Evolutionary conservation across 2,888 invertebrate genomes (phyloP), one percentile per base, ranked within the genome.

Genomic region (Melikaiella ostensackeni): DNA sequence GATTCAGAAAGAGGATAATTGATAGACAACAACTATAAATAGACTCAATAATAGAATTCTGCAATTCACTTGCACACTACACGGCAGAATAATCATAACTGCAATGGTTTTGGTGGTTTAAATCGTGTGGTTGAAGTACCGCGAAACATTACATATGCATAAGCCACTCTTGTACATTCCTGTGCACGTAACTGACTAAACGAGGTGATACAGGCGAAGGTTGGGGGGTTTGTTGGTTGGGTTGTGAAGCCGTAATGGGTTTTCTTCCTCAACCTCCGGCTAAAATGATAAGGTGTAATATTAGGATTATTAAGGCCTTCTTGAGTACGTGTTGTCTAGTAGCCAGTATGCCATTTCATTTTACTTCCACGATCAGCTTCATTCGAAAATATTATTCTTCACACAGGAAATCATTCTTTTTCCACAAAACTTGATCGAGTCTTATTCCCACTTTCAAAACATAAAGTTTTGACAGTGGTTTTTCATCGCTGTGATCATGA

Each of bases 251-350:
- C 81, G 81, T 84, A 86, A 86, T 85, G 82, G 83, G 78, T 83
- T 85, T 84, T 81, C 83, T 84, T 84, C 79, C 79, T 83, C 66
- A 70, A 77, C 81, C 78, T 64, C 83, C 76, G 62, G 81, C 81
- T 83, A 80, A 79, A 84, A 87, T 88, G 86, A 86, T 88, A 87
- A 87, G 83, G 82, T 83, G 78, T 79, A 83, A 86, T 86, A 87
- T 83, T 82, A 80, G 84, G 83, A 86, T 88, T 84, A 86, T 85
- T 86, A 86, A 84, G 81, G 81, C 81, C 81, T 21, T 50, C 50
- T 33, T 59, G 6, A 59, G 59, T 6, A 59, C 7, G 59, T 27
- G 59, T 27, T 24, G 59, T 70, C 50, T 55, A n/a, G 1, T 19
- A 55, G 50, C n/a, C n/a, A 11, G n/a, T 66, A 27, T 27, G 11